Base-by-base conservation (phyloP, 2,888 invertebrate genomes). In the Watsonalla binaria region DNA sequence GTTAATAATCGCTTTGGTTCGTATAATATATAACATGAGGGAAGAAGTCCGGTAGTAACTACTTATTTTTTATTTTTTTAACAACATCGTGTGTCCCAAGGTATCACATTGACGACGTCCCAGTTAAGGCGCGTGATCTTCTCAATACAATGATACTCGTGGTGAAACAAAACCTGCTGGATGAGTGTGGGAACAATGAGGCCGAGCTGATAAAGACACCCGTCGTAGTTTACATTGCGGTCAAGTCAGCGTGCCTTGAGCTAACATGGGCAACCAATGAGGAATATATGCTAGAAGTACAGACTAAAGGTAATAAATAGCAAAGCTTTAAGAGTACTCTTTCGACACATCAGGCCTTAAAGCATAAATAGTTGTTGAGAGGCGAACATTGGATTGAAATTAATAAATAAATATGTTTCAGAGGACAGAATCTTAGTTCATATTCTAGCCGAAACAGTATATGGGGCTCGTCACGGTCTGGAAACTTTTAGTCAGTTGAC, bases 401-500 rank as follows among this genome's bases (percentile, higher is more conserved):
- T 37, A 8, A 37, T 8, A 11, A 11, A 42, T 42, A 11, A 8
- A 42, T 11, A 42, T 56, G 13, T 65, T 76, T 15, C 77, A 87
- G 94, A 84, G 45, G 82, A 78, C 15, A 80, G 83, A 57, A 85
- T 93, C 2, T 82, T 82, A 51, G 92, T 93, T 0, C 86, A 89
- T 35, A 92, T 95, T 42, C 76, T 77, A 24, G 93, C 93, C 0
- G 81, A 82, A 45, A 94, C 94, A 0, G 92, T 94, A 5, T 96
- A 92, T 73, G 96, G 96, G 0, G 94, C 93, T 0, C 92, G 96
- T 0, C 95, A 96, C 70, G 96, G 92, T 0, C 78, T 96, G 49
- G 96, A 97, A 80, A 94, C 96, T 0, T 86, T 96, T 48, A 92
- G 93, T 0, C 96, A 97, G 67, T 79, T 96, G 52, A 91, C 94